Base-by-base conservation (phyloP, 2,888 invertebrate species). In the Xestia c-nigrum region DNA sequence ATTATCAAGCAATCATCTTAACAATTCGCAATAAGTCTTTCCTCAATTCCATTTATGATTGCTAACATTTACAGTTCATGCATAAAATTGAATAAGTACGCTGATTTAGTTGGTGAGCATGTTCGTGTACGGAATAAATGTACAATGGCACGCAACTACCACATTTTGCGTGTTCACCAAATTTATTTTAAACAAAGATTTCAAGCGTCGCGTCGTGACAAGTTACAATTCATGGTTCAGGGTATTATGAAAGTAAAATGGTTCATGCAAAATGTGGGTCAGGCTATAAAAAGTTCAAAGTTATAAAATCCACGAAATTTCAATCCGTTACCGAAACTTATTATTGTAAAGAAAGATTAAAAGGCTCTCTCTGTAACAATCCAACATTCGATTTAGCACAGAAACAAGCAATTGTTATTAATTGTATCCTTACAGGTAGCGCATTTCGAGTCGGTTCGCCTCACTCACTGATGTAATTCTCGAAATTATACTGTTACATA, bases 81-180 rank as follows among this genome's bases (percentile, higher is more conserved):
- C 46, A 65, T 72, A 72, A 52, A 66, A 14, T 46, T 24, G 40
- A 59, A 38, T 64, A 78, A 38, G 40, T 40, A 61, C 24, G 12
- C 65, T 50, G 14, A 72, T 80, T 71, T 50, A 6, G 76, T 46
- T 55, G 59, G 73, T 71, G n/a, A 59, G 57, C 64, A 40, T 68
- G 67, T 57, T 72, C 65, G 66, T 74, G 70, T 52, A 64, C 71
- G 64, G 73, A 81, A 81, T 69, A 46, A 81, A 76, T 71, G 73
- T 55, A 19, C 61, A 80, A 73, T 61, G 47, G 38, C 83, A 83
- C 82, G 82, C 77, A 66, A 84, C n/a, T 21, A 10, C 50, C 14
- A 57, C 55, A 74, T 69, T 71, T 71, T 71, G 81, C 76, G 72
- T 78, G 59, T n/a, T 69, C 21, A 24, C n/a, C n/a, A 65, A 72